These are phyloP conservation scores for Platycheirus albimanus DNA, from an alignment of 2,888 invertebrate species.

Conservation along the genomic window DNA sequence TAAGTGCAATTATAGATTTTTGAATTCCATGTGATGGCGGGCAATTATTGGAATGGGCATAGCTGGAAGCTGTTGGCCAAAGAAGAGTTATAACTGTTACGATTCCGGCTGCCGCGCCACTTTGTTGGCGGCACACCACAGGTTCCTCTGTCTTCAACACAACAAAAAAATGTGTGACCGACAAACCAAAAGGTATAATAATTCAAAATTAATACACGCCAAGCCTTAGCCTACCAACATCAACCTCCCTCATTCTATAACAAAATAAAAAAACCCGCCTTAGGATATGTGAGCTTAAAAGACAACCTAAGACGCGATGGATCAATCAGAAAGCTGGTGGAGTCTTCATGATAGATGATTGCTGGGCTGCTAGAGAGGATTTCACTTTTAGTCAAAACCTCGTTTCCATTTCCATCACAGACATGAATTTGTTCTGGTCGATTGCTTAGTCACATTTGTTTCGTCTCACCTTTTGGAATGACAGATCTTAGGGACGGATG, in stretches of 20 bases:
- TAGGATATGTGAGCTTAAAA: slow-evolving; percentile 4
- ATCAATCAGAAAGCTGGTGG: slow-evolving; percentile 59
- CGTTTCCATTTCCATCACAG: too few relatives aligned
- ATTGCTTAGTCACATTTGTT: slow-evolving; percentile 69
- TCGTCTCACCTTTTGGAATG: slow-evolving; percentile 51
- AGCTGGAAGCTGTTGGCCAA: slow-evolving; percentile 20
- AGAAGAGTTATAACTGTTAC: slow-evolving; percentile 50
- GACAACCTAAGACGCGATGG: slow-evolving; percentile 52
- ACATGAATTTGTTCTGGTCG: slow-evolving; percentile 63
- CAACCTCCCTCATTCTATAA: neutral
- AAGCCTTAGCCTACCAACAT: neutral
- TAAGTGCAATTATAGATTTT: slow-evolving; percentile 71
- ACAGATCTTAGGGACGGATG: slow-evolving; percentile 1
- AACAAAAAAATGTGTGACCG: slow-evolving; percentile 31
- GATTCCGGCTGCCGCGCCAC: slow-evolving; percentile 41
- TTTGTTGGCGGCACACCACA: neutral
- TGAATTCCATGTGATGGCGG: slow-evolving; percentile 60
- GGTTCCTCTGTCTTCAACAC: slow-evolving; percentile 3
- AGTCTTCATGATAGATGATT: slow-evolving; percentile 56
- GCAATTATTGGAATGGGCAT: slow-evolving; percentile 42
- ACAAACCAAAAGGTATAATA: slow-evolving; percentile 34
- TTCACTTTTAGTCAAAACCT: slow-evolving; percentile 68
- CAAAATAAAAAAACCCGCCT: neutral
- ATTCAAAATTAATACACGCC: slow-evolving; percentile 46
- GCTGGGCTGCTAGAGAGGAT: too few relatives aligned